Evolutionary conservation across 1,140 invertebrate species (phyloP), one percentile per base, ranked within the genome.

Genomic region (Pachyrhynchus sulphureomaculatus): DNA sequence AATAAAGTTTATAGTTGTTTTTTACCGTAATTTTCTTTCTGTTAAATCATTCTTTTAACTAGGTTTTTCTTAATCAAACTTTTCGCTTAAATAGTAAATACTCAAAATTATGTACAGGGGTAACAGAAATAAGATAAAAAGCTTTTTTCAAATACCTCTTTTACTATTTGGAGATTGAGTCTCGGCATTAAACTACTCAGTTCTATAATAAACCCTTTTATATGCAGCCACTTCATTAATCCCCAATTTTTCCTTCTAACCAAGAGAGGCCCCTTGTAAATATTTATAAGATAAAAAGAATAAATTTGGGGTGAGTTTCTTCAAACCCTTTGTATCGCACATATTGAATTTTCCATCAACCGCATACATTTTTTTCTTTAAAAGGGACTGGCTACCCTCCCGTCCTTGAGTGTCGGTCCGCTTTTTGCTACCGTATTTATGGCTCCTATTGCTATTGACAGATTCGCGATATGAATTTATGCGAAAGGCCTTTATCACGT

Each of bases 391-490:
- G 4, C 32, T 34, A 32, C 29, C 41, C 39, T 44, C 39, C 39
- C 41, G 41, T 37, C 42, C 20, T 44, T 44, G 41, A 23, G 36
- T 39, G 36, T 39, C 17, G 36, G 21, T 18, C 23, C 26, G 17
- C 41, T 57, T 47, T 48, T 47, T 57, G 36, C 54, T 18, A 15
- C n/a, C 20, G 21, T 18, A 57, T 57, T 57, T 57, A 57, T 57
- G 18, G 42, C 9, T 18, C 29, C 33, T 21, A 57, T 37, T 57
- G 54, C 44, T 57, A 57, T 57, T 57, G 54, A 57, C 54, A 57
- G 42, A 48, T 47, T 57, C n/a, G 54, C 54, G 44, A 57, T 47
- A 37, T 48, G 32, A 32, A 57, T 57, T 57, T 57, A 57, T 57
- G 13, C 29, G 1, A 36, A 37, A 24, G 32, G 15, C 44, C 33